Evolutionary conservation across 2,888 invertebrate genomes (phyloP).

Genomic region (Rhingia rostrata): DNA sequence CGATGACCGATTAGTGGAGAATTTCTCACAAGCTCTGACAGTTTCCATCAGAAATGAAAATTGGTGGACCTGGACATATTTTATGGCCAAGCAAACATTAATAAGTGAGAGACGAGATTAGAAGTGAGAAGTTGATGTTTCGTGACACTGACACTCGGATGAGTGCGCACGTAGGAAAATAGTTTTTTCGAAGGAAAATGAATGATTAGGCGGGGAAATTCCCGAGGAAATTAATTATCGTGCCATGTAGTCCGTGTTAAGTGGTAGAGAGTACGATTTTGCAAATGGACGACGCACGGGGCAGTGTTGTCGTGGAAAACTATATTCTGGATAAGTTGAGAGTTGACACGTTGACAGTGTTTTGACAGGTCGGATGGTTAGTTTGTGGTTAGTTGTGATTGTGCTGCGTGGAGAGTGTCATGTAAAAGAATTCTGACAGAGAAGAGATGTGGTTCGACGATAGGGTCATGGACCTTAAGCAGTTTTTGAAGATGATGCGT

Average conservation of each 20-base stretch:
- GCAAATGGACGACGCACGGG: conserved; percentile 14
- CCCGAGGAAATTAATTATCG: conserved; percentile 44
- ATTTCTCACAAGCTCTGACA: conserved; percentile 70
- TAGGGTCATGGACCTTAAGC: no score
- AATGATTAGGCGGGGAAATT: conserved; percentile 54
- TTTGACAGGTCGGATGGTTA: conserved; percentile 40
- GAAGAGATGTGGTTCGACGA: no score
- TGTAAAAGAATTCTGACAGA: no score
- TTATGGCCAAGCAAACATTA: conserved; percentile 69
- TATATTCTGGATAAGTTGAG: conserved; percentile 21
- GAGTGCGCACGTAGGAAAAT: conserved; percentile 32
- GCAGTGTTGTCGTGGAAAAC: conserved; percentile 4
- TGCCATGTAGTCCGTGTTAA: conserved; percentile 11
- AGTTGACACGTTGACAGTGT: conserved; percentile 9
- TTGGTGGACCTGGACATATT: conserved; percentile 72
- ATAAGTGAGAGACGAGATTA: conserved; percentile 63
- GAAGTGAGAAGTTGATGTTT: conserved; percentile 62
- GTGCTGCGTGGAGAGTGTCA: no score
- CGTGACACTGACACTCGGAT: conserved; percentile 41
- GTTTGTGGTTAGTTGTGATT: not conserved
- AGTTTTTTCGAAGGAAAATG: conserved; percentile 51
- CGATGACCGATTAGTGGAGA: conserved; percentile 65
- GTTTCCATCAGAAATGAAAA: conserved; percentile 72
- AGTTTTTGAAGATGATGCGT: no score
- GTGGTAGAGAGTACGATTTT: conserved; percentile 50